These are phyloP conservation scores for Mellivora capensis DNA, from an alignment of 2,113 vertebrate genomes.

Conservation along the genomic window DNA sequence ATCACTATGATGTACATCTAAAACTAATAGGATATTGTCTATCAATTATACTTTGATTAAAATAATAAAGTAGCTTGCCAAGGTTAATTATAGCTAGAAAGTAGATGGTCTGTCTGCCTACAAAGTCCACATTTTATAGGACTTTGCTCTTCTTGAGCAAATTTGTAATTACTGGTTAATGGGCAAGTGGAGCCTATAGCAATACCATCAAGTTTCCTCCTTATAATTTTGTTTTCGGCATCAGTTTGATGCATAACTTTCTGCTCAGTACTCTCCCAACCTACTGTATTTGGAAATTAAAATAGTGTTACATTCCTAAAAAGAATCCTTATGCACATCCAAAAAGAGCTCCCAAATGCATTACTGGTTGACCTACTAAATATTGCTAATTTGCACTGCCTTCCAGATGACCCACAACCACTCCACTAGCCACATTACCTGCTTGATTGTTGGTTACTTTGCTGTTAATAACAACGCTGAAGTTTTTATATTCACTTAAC, in stretches of 20 bases:
- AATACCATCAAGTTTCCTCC: background rate
- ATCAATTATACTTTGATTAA: background rate
- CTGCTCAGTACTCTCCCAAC: background rate
- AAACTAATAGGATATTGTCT: background rate
- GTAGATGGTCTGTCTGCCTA: background rate
- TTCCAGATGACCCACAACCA: background rate
- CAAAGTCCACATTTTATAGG: background rate
- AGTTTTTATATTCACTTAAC: background rate
- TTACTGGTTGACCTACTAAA: background rate
- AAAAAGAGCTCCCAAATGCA: background rate
- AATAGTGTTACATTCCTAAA: background rate
- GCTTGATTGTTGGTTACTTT: background rate
- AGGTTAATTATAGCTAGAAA: background rate
- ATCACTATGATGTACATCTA: background rate
- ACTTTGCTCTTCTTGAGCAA: background rate
- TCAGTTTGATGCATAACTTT: background rate
- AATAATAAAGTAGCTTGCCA: background rate
- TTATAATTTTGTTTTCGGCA: background rate
- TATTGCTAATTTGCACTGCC: background rate
- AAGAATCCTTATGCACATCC: background rate
- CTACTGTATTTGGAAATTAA: background rate
- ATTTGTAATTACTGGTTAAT: constrained; percentile 11
- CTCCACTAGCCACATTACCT: background rate
- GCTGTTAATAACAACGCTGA: background rate
- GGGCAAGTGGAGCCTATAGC: background rate